Base-by-base conservation (phyloP, 2,888 invertebrate genomes). In the Apoda limacodes region DNA sequence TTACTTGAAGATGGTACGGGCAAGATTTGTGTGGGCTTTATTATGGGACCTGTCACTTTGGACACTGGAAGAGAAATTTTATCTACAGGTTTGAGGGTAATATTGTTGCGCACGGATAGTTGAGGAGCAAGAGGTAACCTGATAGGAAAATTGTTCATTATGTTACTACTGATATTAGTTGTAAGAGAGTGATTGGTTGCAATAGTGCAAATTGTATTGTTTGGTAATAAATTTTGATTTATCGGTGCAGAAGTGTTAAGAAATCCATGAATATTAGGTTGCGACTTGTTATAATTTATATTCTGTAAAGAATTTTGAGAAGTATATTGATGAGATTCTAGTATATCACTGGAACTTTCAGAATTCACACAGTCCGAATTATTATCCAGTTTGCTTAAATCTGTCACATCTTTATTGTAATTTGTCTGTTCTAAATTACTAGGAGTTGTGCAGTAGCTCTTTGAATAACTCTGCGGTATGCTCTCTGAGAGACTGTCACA, bases 91-190 rank as follows among this genome's bases (percentile, higher is more conserved):
- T 66, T 78, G 3, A 78, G 47, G 30, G 69, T 76, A 10, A 76
- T 68, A 33, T 71, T 69, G 38, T 69, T 74, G 2, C 64, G 55
- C 14, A 66, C 45, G 2, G 68, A 63, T 32, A 69, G 53, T 21
- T 60, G 67, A 2, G 72, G 60, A 0, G 50, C 56, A 0, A 63
- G 65, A 1, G 72, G 71, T 13, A 78, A 34, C 25, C 75, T 47
- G 20, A 78, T 78, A 0, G 76, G 78, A 30, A 80, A 78, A 36
- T 76, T 78, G 29, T 60, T 57, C 74, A 80, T 68, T 12, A 78
- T 74, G 34, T 74, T 75, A 37, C 63, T 71, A 20, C 50, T 50
- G 9, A 70, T 59, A 41, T 50, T 63, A 41, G 50, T 63, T 28
- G 43, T 60, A 0, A 60, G 48, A 3, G 69, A 64, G 26, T 69